phyloP scores from a whole-genome alignment of 1,140 invertebrate genomes.

The Berghia stephanieae region DNA sequence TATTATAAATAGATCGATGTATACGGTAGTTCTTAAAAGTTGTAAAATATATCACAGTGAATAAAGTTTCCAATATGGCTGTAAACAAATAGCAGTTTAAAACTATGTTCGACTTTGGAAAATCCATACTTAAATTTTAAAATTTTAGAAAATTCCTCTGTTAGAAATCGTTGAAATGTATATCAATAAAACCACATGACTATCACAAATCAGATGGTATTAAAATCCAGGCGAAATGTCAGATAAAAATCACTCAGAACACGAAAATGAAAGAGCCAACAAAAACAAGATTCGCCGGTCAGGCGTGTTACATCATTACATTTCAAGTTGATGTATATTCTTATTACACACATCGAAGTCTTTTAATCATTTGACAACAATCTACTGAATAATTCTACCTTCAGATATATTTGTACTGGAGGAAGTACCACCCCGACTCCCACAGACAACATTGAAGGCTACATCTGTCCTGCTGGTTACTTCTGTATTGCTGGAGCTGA shows the following conservation, averaged over 20 bases:
- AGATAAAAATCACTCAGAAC: too few relatives aligned
- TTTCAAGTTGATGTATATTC: neutral
- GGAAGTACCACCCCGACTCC: slow-evolving; percentile 56
- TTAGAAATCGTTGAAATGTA: neutral
- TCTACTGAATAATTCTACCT: slow-evolving; percentile 11
- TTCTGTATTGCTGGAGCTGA: slow-evolving; percentile 57
- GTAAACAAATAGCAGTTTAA: too few relatives aligned
- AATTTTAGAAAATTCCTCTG: neutral
- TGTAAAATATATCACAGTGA: too few relatives aligned
- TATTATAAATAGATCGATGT: too few relatives aligned
- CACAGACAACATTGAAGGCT: slow-evolving; percentile 47
- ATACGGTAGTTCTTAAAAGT: too few relatives aligned
- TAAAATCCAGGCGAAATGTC: too few relatives aligned
- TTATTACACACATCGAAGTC: neutral
- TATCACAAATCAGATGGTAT: too few relatives aligned
- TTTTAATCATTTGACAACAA: neutral
- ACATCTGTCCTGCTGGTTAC: slow-evolving; percentile 56
- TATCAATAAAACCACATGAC: neutral
- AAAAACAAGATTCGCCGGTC: too few relatives aligned
- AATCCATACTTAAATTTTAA: too few relatives aligned
- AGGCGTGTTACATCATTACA: neutral
- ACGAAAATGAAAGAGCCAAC: too few relatives aligned
- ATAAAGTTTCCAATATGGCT: too few relatives aligned
- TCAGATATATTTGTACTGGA: slow-evolving; percentile 60
- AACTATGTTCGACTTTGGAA: too few relatives aligned